Evolutionary conservation across 2,113 vertebrate genomes (phyloP).

Genomic region (Antechinus flavipes): DNA sequence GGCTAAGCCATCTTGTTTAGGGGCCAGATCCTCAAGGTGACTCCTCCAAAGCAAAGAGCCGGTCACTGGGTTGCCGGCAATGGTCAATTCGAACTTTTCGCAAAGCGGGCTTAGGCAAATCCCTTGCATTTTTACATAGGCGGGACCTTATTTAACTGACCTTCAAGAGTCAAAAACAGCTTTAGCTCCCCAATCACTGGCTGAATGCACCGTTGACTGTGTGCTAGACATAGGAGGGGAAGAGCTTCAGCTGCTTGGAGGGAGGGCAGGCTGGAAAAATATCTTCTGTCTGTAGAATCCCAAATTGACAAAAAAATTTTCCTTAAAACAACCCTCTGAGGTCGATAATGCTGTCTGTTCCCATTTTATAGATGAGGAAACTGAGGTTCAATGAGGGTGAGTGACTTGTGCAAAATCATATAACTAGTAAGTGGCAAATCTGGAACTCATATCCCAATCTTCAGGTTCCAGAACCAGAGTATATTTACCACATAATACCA

Average conservation of each 20-base stretch:
- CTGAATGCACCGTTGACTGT: not conserved
- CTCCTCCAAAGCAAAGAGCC: not conserved
- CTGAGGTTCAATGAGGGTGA: not conserved
- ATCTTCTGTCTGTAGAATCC: not conserved
- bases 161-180: not conserved
- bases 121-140: not conserved
- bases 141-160: not conserved
- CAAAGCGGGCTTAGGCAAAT: not conserved
- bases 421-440: not conserved
- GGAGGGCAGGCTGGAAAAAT: not conserved
- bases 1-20: slow-evolving; percentile 36
- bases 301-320: not conserved
- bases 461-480: not conserved
- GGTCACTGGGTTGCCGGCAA: not conserved
- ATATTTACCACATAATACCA: not conserved
- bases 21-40: not conserved
- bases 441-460: not conserved
- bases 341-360: not conserved
- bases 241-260: too few relatives aligned
- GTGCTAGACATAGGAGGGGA: not conserved
- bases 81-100: not conserved
- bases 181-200: not conserved
- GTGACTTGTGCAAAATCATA: not conserved
- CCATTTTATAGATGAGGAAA: not conserved
- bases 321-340: not conserved